Percentiles rank a stretch among this genome's conserved stretches.
Conservation (phyloP, 2,888 invertebrate species). For the Drosophila hawaiiensis region DNA sequence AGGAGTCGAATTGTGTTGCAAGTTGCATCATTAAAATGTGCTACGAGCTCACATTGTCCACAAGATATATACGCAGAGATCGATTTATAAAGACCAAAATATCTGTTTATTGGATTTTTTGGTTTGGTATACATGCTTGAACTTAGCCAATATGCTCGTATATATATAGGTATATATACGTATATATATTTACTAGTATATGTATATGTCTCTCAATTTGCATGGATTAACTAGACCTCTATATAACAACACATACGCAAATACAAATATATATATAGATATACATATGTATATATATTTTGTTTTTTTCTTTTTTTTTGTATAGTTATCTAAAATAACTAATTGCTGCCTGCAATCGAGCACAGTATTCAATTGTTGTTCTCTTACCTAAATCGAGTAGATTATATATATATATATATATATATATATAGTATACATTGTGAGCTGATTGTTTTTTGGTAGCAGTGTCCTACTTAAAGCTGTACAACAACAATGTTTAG, state of each 20-base stretch:
- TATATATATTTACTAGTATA: constrained; percentile 31
- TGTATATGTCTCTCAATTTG: constrained; percentile 32
- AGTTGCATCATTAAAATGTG: neutral
- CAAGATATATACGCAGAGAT: neutral
- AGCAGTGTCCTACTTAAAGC: constrained; percentile 45
- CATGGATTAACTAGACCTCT: constrained; percentile 17
- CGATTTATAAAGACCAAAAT: constrained; percentile 37
- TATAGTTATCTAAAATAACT: constrained; percentile 62
- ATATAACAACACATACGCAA: constrained; percentile 32
- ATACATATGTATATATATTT: constrained; percentile 27
- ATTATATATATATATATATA: neutral
- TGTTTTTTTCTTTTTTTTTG: constrained; percentile 5
- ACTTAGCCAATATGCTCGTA: constrained; percentile 51
- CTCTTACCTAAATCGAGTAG: neutral
- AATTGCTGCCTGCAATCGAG: constrained; percentile 6
- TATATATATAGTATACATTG: constrained; percentile 27
- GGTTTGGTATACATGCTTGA: constrained; percentile 74
- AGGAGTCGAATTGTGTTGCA: neutral
- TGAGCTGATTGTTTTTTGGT: constrained; percentile 25
- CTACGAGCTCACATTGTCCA: neutral
- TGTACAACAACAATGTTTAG: constrained; percentile 48
- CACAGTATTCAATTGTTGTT: neutral
- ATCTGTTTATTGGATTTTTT: constrained; percentile 55
- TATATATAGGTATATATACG: constrained; percentile 26
- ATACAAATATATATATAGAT: constrained; percentile 29